Base-by-base conservation (phyloP, 2,797 vertebrate genomes). In the Accipiter badius region DNA sequence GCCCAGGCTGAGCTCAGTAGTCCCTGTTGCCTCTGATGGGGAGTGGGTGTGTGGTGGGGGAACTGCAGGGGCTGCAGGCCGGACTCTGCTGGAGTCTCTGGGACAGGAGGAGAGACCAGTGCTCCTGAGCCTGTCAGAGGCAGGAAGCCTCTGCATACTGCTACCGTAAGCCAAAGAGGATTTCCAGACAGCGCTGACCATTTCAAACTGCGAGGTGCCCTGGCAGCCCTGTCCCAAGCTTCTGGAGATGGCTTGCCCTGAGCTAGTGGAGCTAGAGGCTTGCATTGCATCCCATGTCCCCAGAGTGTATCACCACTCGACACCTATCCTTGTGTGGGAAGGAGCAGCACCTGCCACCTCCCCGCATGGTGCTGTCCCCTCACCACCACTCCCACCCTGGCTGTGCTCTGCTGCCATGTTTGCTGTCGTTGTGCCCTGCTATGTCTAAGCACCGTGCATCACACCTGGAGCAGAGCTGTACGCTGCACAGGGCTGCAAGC, bases 311-410 rank as follows among this genome's bases (percentile, higher is more conserved):
- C 26, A 2, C 72, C 24, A 1, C 40, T 46, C 2, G 0, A 19
- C 29, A 5, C 37, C 33, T 2, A 0, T 73, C 47, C 37, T 35
- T 2, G 1, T 0, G 3, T 22, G 61, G 49, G 49, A 37, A 28
- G 29, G 35, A 58, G 25, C 47, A 71, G 87, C 65, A 28, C 24
- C 40, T 3, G 1, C 33, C 3, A 2, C 37, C 50, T 20, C n/a
- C 31, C 28, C 1, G 1, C 26, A 2, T 0, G 3, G 16, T 28
- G 29, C 55, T 6, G 2, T 20, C 29, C 61, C n/a, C n/a, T 19
- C 6, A 3, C 50, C 10, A 4, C 71, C 8, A 52, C 6, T 24
- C 22, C 69, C n/a, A 29, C 31, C 46, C 35, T 2, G 5, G 49
- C 33, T 14, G 13, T n/a, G 76, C 49, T 42, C 31, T 49, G 65